Percentiles rank a stretch among this genome's conserved stretches.
Evolutionary conservation across 2,888 invertebrate genomes (phyloP).

Genomic region (Idaea biselata): DNA sequence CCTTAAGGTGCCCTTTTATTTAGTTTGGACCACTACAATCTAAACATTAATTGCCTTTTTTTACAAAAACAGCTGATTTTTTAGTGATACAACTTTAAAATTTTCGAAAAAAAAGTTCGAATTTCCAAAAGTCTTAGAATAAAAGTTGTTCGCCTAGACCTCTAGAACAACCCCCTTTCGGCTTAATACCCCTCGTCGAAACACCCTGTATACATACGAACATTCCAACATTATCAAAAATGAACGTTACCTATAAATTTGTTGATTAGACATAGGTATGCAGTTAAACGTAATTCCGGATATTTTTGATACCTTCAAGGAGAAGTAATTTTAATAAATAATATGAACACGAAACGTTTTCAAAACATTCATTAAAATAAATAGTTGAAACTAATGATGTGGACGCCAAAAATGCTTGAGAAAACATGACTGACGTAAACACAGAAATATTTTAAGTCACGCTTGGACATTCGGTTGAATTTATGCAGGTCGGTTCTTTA

Average conservation of each 20-base stretch:
- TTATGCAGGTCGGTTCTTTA: background rate
- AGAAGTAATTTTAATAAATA: background rate
- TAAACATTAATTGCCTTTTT: too few relatives aligned
- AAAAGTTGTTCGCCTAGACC: too few relatives aligned
- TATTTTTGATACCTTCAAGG: background rate
- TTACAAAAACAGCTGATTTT: too few relatives aligned
- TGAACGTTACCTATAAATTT: background rate
- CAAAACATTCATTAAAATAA: conserved; percentile 1
- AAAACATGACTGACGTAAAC: background rate
- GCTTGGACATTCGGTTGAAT: background rate
- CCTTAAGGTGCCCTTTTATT: too few relatives aligned
- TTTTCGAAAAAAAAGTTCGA: too few relatives aligned
- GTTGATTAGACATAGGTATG: background rate
- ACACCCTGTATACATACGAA: too few relatives aligned
- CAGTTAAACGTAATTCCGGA: background rate
- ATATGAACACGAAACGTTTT: background rate
- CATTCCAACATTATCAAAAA: background rate
- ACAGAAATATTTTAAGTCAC: background rate
- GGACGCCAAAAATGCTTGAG: background rate
- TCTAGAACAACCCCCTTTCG: too few relatives aligned
- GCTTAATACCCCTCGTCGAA: too few relatives aligned
- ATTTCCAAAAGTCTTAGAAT: too few relatives aligned
- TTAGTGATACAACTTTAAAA: too few relatives aligned
- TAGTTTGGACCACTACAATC: too few relatives aligned
- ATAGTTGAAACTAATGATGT: conserved; percentile 1